A percentile compares a stretch with the other conserved stretches of the same genome.
These are phyloP conservation scores for Blomia tropicalis DNA, from an alignment of 2,888 invertebrate genomes.

Conservation along the genomic window DNA sequence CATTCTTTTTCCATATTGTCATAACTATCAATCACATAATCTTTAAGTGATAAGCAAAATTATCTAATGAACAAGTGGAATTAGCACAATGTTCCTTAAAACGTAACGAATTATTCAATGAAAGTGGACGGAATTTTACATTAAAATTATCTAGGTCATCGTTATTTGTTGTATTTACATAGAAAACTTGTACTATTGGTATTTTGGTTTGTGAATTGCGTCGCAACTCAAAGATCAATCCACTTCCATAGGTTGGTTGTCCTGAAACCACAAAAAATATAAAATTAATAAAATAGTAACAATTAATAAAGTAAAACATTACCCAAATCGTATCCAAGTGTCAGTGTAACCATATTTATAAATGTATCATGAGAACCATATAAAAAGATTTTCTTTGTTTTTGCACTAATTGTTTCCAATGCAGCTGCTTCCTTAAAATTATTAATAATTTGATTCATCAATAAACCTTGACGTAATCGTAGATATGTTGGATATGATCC, in stretches of 20 bases:
- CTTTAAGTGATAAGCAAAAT: background rate
- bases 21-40: background rate
- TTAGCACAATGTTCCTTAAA: background rate
- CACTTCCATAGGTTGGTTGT: constrained; percentile 20
- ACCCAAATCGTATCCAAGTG: no score
- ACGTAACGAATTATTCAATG: background rate
- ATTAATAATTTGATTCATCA: background rate
- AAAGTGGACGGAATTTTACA: background rate
- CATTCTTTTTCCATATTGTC: constrained; percentile 2
- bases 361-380: constrained; percentile 21
- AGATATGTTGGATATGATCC: background rate
- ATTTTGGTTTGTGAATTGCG: background rate
- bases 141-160: background rate
- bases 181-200: background rate
- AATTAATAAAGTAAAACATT: no score
- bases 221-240: constrained; percentile 17
- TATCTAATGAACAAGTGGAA: background rate
- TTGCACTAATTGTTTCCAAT: background rate
- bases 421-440: background rate
- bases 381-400: constrained; percentile 2
- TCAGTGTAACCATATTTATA: background rate
- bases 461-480: background rate
- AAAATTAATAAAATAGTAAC: no score
- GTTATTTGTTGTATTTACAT: background rate
- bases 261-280: no score